A percentile compares a stretch with the other conserved stretches of the same genome.
These are phyloP conservation scores for Silvanus unidentatus DNA, from an alignment of 2,888 invertebrate species.

Conservation along the genomic window DNA sequence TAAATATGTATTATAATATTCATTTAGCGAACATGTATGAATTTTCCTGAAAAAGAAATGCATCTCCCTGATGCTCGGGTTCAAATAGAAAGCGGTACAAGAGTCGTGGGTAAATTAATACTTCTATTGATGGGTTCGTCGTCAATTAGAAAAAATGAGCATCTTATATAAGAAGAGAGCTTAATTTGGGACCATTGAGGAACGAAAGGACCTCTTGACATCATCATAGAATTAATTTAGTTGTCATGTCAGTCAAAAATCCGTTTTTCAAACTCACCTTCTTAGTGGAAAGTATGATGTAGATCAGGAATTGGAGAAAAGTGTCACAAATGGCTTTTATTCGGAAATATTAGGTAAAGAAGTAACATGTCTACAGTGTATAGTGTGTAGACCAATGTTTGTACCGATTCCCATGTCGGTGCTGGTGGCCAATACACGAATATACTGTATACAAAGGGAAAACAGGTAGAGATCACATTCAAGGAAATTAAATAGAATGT, in stretches of 20 bases:
- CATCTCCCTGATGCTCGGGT: too few relatives aligned
- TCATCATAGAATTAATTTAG: too few relatives aligned
- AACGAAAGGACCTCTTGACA: too few relatives aligned
- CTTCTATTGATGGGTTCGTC: too few relatives aligned
- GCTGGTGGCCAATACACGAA: neutral
- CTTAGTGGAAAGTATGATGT: neutral
- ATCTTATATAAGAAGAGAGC: too few relatives aligned
- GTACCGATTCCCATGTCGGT: conserved; percentile 1
- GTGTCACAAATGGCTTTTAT: neutral
- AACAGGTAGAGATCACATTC: conserved; percentile 3
- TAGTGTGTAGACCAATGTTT: conserved; percentile 1
- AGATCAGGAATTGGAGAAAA: neutral
- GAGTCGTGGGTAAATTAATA: too few relatives aligned
- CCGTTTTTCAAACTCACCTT: too few relatives aligned
- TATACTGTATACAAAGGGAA: neutral
- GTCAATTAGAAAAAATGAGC: too few relatives aligned
- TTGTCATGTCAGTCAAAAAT: neutral
- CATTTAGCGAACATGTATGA: conserved; percentile 8
- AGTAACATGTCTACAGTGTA: neutral
- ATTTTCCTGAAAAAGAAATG: conserved; percentile 4
- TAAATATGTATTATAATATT: conserved; percentile 7
- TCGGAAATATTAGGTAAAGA: conserved; percentile 1
- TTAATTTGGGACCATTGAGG: too few relatives aligned
- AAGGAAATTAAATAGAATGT: conserved; percentile 1
- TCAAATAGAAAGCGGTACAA: too few relatives aligned